phyloP scores from a whole-genome alignment of 2,888 invertebrate species.

The Aromia moschata region DNA sequence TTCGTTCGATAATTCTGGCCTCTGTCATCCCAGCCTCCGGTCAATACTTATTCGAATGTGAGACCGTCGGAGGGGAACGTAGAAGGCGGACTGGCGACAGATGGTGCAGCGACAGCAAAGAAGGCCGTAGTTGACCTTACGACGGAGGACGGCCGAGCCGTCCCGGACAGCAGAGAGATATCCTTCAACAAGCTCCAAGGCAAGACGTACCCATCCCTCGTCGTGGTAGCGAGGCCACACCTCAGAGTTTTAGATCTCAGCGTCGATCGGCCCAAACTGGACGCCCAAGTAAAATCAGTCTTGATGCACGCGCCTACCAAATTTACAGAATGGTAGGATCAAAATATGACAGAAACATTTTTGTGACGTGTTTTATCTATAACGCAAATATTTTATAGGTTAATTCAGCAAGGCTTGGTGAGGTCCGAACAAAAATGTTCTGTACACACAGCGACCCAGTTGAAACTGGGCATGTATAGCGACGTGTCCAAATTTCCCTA shows the following conservation, averaged over 20 bases:
- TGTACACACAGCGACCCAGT: constrained; percentile 72
- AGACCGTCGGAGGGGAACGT: constrained; percentile 78
- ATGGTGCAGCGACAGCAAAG: constrained; percentile 47
- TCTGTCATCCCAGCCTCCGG: constrained; percentile 10
- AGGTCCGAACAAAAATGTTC: constrained; percentile 82
- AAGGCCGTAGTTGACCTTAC: constrained; percentile 71
- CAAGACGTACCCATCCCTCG: constrained; percentile 86
- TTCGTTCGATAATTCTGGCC: too few relatives aligned
- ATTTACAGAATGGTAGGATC: constrained; percentile 81
- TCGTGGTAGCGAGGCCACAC: constrained; percentile 84
- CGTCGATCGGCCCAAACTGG: constrained; percentile 71
- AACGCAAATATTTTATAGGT: too few relatives aligned
- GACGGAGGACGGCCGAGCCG: constrained; percentile 69
- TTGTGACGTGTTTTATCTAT: neutral
- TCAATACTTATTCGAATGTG: constrained; percentile 53
- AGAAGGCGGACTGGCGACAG: constrained; percentile 76
- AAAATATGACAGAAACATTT: neutral
- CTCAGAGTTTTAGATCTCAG: constrained; percentile 74
- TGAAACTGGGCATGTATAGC: constrained; percentile 87
- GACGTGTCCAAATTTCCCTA: constrained; percentile 86
- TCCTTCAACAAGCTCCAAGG: constrained; percentile 81
- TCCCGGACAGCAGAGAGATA: constrained; percentile 77
- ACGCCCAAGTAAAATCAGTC: constrained; percentile 83
- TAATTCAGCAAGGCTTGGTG: constrained; percentile 85
- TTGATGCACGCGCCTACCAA: constrained; percentile 84